phyloP scores from a whole-genome alignment of 2,113 vertebrate genomes.

The Aptenodytes patagonicus region DNA sequence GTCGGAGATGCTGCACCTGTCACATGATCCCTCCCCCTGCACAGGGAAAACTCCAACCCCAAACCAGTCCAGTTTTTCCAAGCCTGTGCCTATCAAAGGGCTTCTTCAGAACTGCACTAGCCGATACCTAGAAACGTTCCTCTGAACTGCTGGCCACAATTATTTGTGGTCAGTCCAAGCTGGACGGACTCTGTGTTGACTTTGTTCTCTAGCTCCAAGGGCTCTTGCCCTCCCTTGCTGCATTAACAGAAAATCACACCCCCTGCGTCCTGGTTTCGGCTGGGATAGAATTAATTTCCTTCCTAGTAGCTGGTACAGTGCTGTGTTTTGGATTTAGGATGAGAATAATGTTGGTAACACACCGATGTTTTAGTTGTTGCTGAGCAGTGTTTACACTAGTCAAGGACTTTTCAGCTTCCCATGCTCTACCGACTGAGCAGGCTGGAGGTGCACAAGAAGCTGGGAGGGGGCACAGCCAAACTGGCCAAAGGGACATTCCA shows the following conservation, averaged over 20 bases:
- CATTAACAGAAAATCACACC: rapidly evolving
- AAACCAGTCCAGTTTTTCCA: background rate
- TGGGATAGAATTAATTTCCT: too few species aligned
- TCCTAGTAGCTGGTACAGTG: too few species aligned
- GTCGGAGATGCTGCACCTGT: background rate
- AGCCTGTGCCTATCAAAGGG: background rate
- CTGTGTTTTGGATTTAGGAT: too few species aligned
- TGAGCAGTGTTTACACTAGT: too few species aligned
- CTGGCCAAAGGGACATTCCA: too few species aligned
- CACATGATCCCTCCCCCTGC: rapidly evolving
- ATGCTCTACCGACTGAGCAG: too few species aligned
- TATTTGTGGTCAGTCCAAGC: background rate
- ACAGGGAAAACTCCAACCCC: background rate
- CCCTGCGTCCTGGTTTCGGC: too few species aligned
- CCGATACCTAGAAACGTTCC: rapidly evolving
- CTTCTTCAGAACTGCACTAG: background rate
- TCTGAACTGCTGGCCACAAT: rapidly evolving
- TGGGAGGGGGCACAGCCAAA: too few species aligned
- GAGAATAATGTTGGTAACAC: too few species aligned
- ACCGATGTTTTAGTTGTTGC: too few species aligned
- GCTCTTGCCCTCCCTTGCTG: background rate
- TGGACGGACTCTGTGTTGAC: rapidly evolving
- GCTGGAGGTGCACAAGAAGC: too few species aligned
- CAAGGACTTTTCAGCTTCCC: too few species aligned
- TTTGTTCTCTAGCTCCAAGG: background rate